Percentiles rank a stretch among this genome's conserved stretches.
Evolutionary conservation across 1,140 invertebrate species (phyloP).

Genomic region (Drosophila quadrilineata): DNA sequence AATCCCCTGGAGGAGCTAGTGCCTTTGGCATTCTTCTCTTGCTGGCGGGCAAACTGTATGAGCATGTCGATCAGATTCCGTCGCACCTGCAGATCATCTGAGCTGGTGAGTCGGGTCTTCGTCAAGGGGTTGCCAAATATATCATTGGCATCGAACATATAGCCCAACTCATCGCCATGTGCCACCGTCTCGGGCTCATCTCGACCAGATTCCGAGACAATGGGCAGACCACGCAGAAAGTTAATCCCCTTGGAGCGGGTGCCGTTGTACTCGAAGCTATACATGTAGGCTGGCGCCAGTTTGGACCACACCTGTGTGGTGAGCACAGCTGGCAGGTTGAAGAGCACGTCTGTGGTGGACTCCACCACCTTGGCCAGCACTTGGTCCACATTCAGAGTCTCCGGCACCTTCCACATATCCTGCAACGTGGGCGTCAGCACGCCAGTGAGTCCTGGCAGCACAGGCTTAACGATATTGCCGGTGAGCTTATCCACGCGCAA

Average conservation of each 20-base stretch:
- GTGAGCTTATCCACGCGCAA: slow-evolving; percentile 67
- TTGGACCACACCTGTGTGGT: slow-evolving; percentile 86
- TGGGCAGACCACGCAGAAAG: slow-evolving; percentile 85
- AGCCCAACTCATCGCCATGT: slow-evolving; percentile 87
- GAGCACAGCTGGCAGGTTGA: slow-evolving; percentile 88
- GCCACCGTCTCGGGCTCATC: slow-evolving; percentile 81
- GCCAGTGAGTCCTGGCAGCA: slow-evolving; percentile 53
- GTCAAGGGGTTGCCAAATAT: slow-evolving; percentile 83
- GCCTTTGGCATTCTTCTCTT: slow-evolving; percentile 22
- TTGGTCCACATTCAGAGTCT: slow-evolving; percentile 59
- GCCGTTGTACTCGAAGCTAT: slow-evolving; percentile 87
- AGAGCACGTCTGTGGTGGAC: slow-evolving; percentile 85
- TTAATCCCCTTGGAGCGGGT: slow-evolving; percentile 84
- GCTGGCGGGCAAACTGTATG: slow-evolving; percentile 84
- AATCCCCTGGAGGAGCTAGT: slow-evolving; percentile 65
- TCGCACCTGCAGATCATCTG: slow-evolving; percentile 84
- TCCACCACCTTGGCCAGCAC: slow-evolving; percentile 80
- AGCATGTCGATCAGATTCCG: slow-evolving; percentile 85
- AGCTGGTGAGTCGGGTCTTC: slow-evolving; percentile 74
- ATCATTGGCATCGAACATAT: slow-evolving; percentile 85
- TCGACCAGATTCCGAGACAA: slow-evolving; percentile 81
- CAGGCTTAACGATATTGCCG: slow-evolving; percentile 62
- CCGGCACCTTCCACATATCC: slow-evolving; percentile 70
- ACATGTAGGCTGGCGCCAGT: slow-evolving; percentile 84
- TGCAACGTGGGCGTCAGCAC: slow-evolving; percentile 61